Conservation (phyloP, 2,888 invertebrate genomes). For the Perizoma affinitatum region DNA sequence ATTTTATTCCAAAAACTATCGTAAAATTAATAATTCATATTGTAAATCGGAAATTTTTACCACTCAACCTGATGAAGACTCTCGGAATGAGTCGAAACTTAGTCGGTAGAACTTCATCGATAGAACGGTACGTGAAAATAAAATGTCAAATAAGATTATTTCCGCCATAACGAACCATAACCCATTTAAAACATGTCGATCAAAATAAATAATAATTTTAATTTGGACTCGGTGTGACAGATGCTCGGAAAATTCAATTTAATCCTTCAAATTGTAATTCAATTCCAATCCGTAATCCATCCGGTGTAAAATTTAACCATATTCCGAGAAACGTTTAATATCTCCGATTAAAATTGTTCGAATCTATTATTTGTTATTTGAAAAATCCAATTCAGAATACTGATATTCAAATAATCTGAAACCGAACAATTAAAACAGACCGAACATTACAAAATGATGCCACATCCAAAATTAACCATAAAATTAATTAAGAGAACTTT, state of each 20-base stretch:
- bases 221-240: conserved; percentile 20
- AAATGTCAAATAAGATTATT: background rate
- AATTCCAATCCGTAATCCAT: conserved; percentile 7
- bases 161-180: conserved; percentile 3
- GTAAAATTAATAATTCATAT: too few relatives aligned
- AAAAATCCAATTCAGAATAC: too few relatives aligned
- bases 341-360: conserved; percentile 1
- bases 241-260: conserved; percentile 23
- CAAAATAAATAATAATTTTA: conserved; percentile 19
- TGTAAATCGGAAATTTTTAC: too few relatives aligned
- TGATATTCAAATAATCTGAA: too few relatives aligned
- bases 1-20: too few relatives aligned
- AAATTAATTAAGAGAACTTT: too few relatives aligned
- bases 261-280: conserved; percentile 15
- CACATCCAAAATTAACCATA: too few relatives aligned
- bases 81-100: too few relatives aligned
- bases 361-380: too few relatives aligned
- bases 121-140: background rate
- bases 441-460: too few relatives aligned
- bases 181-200: conserved; percentile 29
- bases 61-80: too few relatives aligned
- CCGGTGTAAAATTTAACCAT: conserved; percentile 1
- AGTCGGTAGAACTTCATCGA: background rate
- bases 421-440: too few relatives aligned
- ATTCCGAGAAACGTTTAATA: conserved; percentile 10